Conservation (phyloP, 2,113 vertebrate species). For the Onychostoma macrolepis region DNA sequence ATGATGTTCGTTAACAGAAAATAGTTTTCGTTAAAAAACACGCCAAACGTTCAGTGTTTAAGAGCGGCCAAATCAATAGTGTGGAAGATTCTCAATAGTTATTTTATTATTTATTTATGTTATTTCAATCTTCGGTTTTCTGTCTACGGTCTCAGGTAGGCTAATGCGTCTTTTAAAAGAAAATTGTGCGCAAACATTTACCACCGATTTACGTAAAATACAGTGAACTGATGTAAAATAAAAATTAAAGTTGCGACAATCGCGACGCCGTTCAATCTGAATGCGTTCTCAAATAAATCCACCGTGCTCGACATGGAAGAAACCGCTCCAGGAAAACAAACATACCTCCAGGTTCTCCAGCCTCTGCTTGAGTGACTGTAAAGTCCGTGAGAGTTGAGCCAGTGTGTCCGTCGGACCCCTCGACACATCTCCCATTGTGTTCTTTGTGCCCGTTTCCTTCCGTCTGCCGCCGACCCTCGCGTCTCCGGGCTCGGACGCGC, state of each 20-base stretch:
- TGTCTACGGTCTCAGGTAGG: background rate
- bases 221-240: background rate
- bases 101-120: background rate
- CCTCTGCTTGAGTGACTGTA: conserved; percentile 92
- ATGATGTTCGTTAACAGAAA: background rate
- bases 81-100: background rate
- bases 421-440: conserved; percentile 95
- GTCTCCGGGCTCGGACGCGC: conserved; percentile 83
- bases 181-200: background rate
- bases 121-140: background rate
- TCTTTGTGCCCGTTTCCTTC: conserved; percentile 84
- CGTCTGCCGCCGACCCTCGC: conserved; percentile 70
- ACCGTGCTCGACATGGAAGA: background rate
- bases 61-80: background rate
- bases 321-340: background rate
- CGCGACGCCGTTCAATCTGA: background rate
- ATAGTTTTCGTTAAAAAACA: background rate
- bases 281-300: background rate
- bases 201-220: background rate
- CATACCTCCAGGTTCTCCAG: conserved; percentile 95
- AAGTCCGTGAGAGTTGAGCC: conserved; percentile 92
- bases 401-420: conserved; percentile 90
- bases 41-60: background rate
- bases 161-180: background rate
- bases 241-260: background rate